Conservation (phyloP, 2,888 invertebrate genomes). For the Antheraea assamensis region DNA sequence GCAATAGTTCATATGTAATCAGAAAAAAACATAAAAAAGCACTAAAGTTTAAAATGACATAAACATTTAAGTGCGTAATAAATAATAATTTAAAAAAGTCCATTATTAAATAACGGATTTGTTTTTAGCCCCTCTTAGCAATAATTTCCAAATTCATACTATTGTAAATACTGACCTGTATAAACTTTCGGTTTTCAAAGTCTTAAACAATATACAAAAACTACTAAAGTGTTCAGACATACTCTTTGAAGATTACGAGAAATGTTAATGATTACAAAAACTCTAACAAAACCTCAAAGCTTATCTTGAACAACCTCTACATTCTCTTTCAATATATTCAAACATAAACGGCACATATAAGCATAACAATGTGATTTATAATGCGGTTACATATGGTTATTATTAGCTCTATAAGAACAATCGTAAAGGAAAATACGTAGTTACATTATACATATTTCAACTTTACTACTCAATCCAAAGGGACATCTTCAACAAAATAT, state of each 20-base stretch:
- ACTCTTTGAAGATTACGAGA: background rate
- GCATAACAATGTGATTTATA: constrained; percentile 37
- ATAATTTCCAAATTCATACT: too few relatives aligned
- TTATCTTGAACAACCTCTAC: background rate
- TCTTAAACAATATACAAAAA: too few relatives aligned
- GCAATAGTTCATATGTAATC: too few relatives aligned
- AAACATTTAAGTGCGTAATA: too few relatives aligned
- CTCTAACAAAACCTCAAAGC: background rate
- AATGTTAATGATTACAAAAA: background rate
- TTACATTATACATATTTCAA: background rate
- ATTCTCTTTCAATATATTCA: constrained; percentile 1
- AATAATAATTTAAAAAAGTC: too few relatives aligned
- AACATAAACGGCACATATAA: constrained; percentile 35
- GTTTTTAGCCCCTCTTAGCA: too few relatives aligned
- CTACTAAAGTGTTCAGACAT: background rate
- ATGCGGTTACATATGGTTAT: constrained; percentile 18
- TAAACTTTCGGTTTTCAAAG: too few relatives aligned
- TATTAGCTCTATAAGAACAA: constrained; percentile 5
- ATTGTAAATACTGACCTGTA: too few relatives aligned
- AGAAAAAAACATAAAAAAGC: too few relatives aligned
- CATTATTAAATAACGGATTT: too few relatives aligned
- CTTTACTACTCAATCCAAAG: background rate
- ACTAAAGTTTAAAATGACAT: too few relatives aligned
- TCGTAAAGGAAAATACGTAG: background rate
- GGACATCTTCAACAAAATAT: background rate